These are phyloP conservation scores for Motacilla alba DNA, from an alignment of 2,113 vertebrate species.

Conservation along the genomic window DNA sequence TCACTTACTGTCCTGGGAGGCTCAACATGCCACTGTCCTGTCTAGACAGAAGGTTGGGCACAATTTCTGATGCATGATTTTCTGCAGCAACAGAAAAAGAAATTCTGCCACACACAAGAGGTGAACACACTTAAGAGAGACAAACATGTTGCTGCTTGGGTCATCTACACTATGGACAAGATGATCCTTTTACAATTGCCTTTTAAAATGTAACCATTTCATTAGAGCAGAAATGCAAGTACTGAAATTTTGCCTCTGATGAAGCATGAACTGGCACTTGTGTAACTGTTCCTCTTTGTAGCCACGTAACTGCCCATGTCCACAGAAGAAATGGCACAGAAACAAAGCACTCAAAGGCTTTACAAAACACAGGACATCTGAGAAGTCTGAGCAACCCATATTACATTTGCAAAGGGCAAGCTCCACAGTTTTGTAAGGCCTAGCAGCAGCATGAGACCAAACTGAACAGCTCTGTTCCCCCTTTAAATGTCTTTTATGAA, in stretches of 20 bases:
- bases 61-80: not conserved
- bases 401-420: not conserved
- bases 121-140: not conserved
- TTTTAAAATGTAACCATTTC: slow-evolving; percentile 40
- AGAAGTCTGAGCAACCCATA: not conserved
- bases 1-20: not conserved
- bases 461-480: not conserved
- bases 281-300: not conserved
- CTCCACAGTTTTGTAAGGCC: not conserved
- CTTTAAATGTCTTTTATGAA: not conserved
- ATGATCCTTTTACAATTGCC: slow-evolving; percentile 1
- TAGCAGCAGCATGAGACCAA: not conserved
- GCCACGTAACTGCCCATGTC: not conserved
- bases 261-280: not conserved
- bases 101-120: not conserved
- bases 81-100: not conserved
- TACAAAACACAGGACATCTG: not conserved
- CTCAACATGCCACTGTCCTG: not conserved
- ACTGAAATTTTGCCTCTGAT: slow-evolving; percentile 2
- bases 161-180: slow-evolving; percentile 6
- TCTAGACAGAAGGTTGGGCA: not conserved
- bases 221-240: not conserved
- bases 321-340: not conserved
- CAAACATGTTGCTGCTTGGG: not conserved
- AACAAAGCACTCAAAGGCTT: slow-evolving; percentile 6